phyloP scores from a whole-genome alignment of 53 echinoderm and acorn worm genomes.

The Hippasteria phrygiana region DNA sequence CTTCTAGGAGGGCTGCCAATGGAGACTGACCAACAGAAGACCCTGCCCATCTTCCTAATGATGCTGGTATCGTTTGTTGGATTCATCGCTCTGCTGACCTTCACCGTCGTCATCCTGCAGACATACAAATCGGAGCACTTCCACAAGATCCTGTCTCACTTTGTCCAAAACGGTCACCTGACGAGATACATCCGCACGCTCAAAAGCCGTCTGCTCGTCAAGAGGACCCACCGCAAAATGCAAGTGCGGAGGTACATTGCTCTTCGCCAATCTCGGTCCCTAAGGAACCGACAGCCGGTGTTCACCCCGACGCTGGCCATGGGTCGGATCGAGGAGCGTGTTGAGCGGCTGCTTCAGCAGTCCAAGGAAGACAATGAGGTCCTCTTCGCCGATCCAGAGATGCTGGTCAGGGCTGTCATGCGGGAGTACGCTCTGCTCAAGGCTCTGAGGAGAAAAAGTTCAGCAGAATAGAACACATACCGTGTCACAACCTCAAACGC shows the following conservation, averaged over 20 bases:
- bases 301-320: conserved; percentile 19
- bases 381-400: conserved; percentile 19
- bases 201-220: conserved; percentile 28
- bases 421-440: conserved; percentile 43
- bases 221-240: conserved; percentile 46
- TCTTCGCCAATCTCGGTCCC: conserved; percentile 31
- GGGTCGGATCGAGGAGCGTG: conserved; percentile 30
- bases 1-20: conserved; percentile 53
- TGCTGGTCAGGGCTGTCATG: neutral
- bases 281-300: conserved; percentile 45
- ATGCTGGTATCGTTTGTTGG: conserved; percentile 17
- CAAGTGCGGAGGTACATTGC: conserved; percentile 35
- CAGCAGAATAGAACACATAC: neutral
- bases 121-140: conserved; percentile 55
- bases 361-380: conserved; percentile 34
- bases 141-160: conserved; percentile 52
- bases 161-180: conserved; percentile 30
- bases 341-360: conserved; percentile 33
- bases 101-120: conserved; percentile 56
- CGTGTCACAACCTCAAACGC: neutral
- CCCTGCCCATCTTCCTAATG: conserved; percentile 56
- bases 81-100: conserved; percentile 37
- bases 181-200: conserved; percentile 33
- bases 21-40: conserved; percentile 34
- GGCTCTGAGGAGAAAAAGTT: conserved; percentile 17